These are phyloP conservation scores for Centropus bengalensis DNA, from an alignment of 2,113 vertebrate species.

Conservation along the genomic window DNA sequence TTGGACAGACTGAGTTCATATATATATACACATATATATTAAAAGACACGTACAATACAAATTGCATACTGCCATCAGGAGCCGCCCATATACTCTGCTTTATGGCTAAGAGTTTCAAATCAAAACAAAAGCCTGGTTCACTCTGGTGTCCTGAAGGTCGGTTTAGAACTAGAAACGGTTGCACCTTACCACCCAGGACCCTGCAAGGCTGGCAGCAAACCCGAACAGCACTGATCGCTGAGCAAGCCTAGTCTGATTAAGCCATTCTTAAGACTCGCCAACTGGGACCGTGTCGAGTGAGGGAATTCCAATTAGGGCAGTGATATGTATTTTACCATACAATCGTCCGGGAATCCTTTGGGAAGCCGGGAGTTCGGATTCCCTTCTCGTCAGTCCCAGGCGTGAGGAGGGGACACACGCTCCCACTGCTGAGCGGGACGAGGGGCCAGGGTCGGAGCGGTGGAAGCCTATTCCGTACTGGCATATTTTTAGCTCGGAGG, in stretches of 20 bases:
- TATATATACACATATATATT: conserved; percentile 70
- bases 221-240: conserved; percentile 48
- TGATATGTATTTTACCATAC: background rate
- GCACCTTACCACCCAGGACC: conserved; percentile 44
- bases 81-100: conserved; percentile 55
- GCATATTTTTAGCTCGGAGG: background rate
- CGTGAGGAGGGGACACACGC: background rate
- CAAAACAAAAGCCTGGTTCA: conserved; percentile 54
- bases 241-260: conserved; percentile 74
- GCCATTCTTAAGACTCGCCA: conserved; percentile 50
- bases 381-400: background rate
- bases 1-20: conserved; percentile 73
- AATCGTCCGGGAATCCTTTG: background rate
- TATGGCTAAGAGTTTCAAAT: conserved; percentile 62
- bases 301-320: background rate
- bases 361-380: background rate
- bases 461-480: background rate
- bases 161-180: background rate
- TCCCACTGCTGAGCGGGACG: background rate
- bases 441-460: background rate
- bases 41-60: conserved; percentile 73
- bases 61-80: conserved; percentile 75
- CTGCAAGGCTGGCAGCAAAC: conserved; percentile 42
- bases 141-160: conserved; percentile 55
- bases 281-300: background rate